These are phyloP conservation scores for Boloria euphrosyne DNA, from an alignment of 2,888 invertebrate genomes.

Conservation along the genomic window DNA sequence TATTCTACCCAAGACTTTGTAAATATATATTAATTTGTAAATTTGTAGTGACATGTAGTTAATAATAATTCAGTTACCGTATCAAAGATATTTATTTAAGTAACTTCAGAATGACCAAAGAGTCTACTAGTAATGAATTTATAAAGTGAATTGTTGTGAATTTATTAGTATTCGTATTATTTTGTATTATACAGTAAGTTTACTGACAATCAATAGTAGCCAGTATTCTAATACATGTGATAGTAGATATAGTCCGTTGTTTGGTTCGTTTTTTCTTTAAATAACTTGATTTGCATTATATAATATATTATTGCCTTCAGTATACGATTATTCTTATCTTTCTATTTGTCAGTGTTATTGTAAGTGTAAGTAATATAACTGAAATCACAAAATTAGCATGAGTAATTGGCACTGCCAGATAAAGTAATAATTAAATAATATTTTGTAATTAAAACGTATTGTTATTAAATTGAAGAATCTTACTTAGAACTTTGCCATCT, in stretches of 20 bases:
- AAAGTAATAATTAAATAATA: conserved; percentile 42
- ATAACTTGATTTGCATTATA: conserved; percentile 35
- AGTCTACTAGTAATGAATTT: conserved; percentile 55
- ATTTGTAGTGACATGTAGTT: conserved; percentile 37
- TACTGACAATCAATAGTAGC: conserved; percentile 60
- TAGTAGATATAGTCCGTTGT: conserved; percentile 62
- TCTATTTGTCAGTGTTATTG: conserved; percentile 19
- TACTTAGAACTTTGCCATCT: background rate
- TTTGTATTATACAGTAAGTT: conserved; percentile 59
- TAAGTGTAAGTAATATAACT: conserved; percentile 12
- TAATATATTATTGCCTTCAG: conserved; percentile 32
- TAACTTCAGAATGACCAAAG: conserved; percentile 66
- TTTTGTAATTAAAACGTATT: conserved; percentile 15
- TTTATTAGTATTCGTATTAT: conserved; percentile 54
- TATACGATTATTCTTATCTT: conserved; percentile 32
- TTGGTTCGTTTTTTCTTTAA: conserved; percentile 45
- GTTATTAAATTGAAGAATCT: background rate
- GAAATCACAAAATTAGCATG: conserved; percentile 21
- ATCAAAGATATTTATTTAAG: conserved; percentile 33
- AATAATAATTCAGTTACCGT: conserved; percentile 25
- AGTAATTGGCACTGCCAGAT: conserved; percentile 59
- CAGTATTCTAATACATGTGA: conserved; percentile 78
- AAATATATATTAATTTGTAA: conserved; percentile 23
- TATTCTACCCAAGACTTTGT: conserved; percentile 30
- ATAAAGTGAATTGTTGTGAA: conserved; percentile 65